A percentile compares a stretch with the other conserved stretches of the same genome.
These are phyloP conservation scores for Rhagonycha lutea DNA, from an alignment of 2,888 invertebrate genomes.

Conservation along the genomic window DNA sequence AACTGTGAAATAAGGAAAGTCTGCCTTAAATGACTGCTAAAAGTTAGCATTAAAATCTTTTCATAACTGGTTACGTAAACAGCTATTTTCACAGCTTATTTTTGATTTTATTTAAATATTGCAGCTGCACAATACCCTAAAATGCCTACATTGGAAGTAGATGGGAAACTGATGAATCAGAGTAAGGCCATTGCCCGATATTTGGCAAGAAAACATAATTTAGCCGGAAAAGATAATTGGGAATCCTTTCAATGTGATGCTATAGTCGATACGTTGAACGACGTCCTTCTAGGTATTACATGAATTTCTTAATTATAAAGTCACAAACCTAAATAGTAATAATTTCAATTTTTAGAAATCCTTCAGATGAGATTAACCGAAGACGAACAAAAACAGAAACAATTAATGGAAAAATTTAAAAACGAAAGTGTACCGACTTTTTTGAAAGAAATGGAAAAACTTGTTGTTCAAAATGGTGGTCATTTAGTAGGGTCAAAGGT, in stretches of 20 bases:
- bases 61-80: too few relatives aligned
- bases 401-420: not conserved
- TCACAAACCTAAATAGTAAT: not conserved
- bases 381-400: not conserved
- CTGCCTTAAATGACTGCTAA: too few relatives aligned
- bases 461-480: not conserved
- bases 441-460: not conserved
- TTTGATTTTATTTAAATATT: constrained; percentile 44
- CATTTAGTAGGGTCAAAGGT: not conserved
- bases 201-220: constrained; percentile 61
- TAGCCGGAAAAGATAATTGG: constrained; percentile 60
- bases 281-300: constrained; percentile 54
- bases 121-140: constrained; percentile 62
- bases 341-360: not conserved
- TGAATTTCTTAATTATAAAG: too few relatives aligned
- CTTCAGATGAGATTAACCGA: not conserved
- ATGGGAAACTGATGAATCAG: constrained; percentile 64
- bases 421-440: not conserved
- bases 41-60: too few relatives aligned
- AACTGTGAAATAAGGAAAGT: too few relatives aligned
- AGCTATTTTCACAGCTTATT: not conserved
- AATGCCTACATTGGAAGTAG: constrained; percentile 64
- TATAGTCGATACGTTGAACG: constrained; percentile 62
- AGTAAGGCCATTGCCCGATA: constrained; percentile 63
- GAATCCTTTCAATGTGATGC: constrained; percentile 65